Evolutionary conservation across 1,140 invertebrate species (phyloP).

Genomic region (Drosophila arizonae): DNA sequence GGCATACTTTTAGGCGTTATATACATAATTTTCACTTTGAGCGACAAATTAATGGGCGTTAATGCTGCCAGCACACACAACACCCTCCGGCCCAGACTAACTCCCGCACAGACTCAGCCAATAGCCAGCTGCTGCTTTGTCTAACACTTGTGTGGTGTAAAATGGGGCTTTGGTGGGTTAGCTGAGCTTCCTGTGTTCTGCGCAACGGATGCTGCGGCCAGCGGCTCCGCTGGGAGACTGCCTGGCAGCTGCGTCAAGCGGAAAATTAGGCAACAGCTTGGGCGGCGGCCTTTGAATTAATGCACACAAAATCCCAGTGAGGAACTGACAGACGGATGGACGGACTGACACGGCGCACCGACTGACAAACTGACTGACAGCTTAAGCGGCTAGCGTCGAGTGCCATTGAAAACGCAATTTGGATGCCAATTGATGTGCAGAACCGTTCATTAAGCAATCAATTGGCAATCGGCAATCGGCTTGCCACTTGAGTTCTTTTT

Average conservation of each 20-base stretch:
- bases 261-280: conserved; percentile 78
- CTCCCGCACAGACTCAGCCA: not conserved
- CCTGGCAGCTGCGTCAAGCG: conserved; percentile 66
- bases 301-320: conserved; percentile 45
- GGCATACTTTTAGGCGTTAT: conserved; percentile 65
- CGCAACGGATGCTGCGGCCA: conserved; percentile 59
- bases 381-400: conserved; percentile 37
- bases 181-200: conserved; percentile 38
- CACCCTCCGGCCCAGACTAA: conserved; percentile 3
- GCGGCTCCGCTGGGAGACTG: conserved; percentile 14
- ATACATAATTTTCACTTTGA: conserved; percentile 61
- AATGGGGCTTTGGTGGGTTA: conserved; percentile 21
- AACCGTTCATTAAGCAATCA: conserved; percentile 78
- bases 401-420: conserved; percentile 72
- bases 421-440: conserved; percentile 49
- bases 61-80: conserved; percentile 55
- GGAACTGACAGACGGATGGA: conserved; percentile 11
- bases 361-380: conserved; percentile 31
- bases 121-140: conserved; percentile 26
- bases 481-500: conserved; percentile 65
- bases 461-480: conserved; percentile 74
- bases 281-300: conserved; percentile 68
- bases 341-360: not conserved
- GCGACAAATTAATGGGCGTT: conserved; percentile 75
- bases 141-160: conserved; percentile 33